Evolutionary conservation across 2,888 invertebrate species (phyloP).

Genomic region (Microchrysa polita): DNA sequence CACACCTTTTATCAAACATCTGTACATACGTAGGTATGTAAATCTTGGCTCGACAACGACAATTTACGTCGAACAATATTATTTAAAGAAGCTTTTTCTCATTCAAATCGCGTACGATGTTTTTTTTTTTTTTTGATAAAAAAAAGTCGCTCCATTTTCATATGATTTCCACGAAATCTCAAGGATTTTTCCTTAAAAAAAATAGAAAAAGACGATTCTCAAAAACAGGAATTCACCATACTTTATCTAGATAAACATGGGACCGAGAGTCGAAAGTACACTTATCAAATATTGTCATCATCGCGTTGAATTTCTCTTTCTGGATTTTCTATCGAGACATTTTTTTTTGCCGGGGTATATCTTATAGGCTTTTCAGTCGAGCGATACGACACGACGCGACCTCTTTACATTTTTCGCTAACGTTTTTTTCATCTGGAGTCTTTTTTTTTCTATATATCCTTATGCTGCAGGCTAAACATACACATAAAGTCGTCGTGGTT

Average conservation of each 20-base stretch:
- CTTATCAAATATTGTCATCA: constrained; percentile 43
- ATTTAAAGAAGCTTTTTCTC: neutral
- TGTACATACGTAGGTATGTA: too few relatives aligned
- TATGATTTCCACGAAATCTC: constrained; percentile 1
- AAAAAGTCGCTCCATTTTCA: constrained; percentile 2
- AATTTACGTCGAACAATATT: too few relatives aligned
- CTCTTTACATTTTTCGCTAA: neutral
- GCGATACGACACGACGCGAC: too few relatives aligned
- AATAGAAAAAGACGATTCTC: too few relatives aligned
- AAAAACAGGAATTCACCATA: constrained; percentile 14
- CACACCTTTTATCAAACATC: too few relatives aligned
- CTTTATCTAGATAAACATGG: constrained; percentile 38
- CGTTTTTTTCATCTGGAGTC: neutral
- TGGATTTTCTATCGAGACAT: neutral
- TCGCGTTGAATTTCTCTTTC: constrained; percentile 9
- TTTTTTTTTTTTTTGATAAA: neutral
- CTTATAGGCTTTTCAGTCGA: too few relatives aligned
- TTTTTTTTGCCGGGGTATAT: too few relatives aligned
- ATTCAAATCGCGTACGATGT: neutral
- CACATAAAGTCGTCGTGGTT: too few relatives aligned
- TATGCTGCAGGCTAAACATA: neutral
- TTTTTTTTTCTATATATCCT: neutral
- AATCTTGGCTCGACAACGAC: too few relatives aligned
- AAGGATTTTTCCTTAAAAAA: constrained; percentile 8
- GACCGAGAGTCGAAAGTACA: constrained; percentile 41